phyloP scores from a whole-genome alignment of 2,797 vertebrate species.

The Siniperca obscura region DNA sequence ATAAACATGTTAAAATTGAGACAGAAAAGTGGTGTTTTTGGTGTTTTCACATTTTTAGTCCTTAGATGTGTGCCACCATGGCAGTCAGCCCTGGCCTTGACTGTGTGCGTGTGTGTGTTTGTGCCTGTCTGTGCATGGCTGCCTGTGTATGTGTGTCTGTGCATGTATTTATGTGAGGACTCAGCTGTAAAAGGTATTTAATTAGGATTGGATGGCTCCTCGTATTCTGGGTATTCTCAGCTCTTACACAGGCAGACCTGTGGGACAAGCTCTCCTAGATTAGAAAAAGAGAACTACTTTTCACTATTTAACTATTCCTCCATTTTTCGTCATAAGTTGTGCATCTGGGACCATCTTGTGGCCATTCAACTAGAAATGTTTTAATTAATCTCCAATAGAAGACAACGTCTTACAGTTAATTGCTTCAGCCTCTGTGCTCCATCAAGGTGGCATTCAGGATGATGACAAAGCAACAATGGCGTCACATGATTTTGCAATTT shows the following conservation, averaged over 20 bases:
- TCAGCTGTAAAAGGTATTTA: slow-evolving; percentile 77
- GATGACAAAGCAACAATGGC: slow-evolving; percentile 44
- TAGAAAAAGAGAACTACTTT: slow-evolving; percentile 59
- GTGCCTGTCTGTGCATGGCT: slow-evolving; percentile 19
- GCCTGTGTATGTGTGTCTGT: slow-evolving; percentile 15
- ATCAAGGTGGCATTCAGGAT: slow-evolving; percentile 28
- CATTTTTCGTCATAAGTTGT: neutral
- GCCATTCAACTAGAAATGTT: slow-evolving; percentile 27
- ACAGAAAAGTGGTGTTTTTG: neutral
- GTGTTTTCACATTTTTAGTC: neutral
- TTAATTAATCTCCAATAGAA: slow-evolving; percentile 47
- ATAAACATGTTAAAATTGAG: neutral
- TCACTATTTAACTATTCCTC: slow-evolving; percentile 54
- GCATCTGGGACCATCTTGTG: slow-evolving; percentile 37
- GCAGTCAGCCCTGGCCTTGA: slow-evolving; percentile 16
- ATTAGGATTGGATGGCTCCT: slow-evolving; percentile 73
- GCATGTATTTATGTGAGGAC: slow-evolving; percentile 51
- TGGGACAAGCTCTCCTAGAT: slow-evolving; percentile 61
- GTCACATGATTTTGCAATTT: slow-evolving; percentile 32
- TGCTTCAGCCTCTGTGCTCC: slow-evolving; percentile 12
- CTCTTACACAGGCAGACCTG: slow-evolving; percentile 57
- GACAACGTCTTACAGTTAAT: slow-evolving; percentile 35
- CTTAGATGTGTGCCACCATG: slow-evolving; percentile 10
- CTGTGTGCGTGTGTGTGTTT: slow-evolving; percentile 11
- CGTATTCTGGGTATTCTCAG: slow-evolving; percentile 65